Base-by-base conservation (phyloP, 2,113 vertebrate species). In the Ailuropoda melanoleuca region DNA sequence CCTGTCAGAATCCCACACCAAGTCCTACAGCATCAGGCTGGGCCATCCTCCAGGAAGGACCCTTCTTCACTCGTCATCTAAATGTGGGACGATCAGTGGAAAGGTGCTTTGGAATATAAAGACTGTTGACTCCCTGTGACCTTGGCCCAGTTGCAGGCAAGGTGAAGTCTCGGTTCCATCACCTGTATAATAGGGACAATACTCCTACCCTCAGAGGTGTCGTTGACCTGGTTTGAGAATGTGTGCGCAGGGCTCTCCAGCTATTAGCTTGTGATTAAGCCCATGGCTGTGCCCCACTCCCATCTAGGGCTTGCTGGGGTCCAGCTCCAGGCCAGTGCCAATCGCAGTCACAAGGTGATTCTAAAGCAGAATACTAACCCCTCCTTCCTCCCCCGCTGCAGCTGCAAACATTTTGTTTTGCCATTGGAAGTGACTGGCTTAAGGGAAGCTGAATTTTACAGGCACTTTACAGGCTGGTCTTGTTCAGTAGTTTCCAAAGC, bases 351-450 rank as follows among this genome's bases (percentile, higher is more conserved):
- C 68, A 88, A 96, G 97, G 93, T 90, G 95, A 96, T 62, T 87
- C 92, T 72, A 17, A 96, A 72, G 92, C 50, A 62, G 66, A 88
- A 88, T 60, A 15, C 31, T 53, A 23, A 31, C 84, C 93, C 97
- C 92, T 93, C 93, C 80, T 92, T 14, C 80, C 56, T 86, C 90
- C 62, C 68, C 89, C 7, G 14, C 83, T 85, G 92, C 93, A 97
- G 97, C 95, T 96, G 96, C 97, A 97, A 97, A 96, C 97, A 97
- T 97, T 97, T 93, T 97, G 97, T 97, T 97, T 97, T 94, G 95
- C 97, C 95, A 92, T 96, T 95, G 97, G 97, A 96, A 95, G 68
- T 48, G 95, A 98, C 95, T 95, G 72, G 94, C 95, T 97, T 97
- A 94, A 97, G 93, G 93, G 89, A 97, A 95, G 97, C 96, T 97